Percentiles rank a stretch among this genome's conserved stretches.
Conservation (phyloP, 2,113 vertebrate species). For the Chinchilla lanigera region DNA sequence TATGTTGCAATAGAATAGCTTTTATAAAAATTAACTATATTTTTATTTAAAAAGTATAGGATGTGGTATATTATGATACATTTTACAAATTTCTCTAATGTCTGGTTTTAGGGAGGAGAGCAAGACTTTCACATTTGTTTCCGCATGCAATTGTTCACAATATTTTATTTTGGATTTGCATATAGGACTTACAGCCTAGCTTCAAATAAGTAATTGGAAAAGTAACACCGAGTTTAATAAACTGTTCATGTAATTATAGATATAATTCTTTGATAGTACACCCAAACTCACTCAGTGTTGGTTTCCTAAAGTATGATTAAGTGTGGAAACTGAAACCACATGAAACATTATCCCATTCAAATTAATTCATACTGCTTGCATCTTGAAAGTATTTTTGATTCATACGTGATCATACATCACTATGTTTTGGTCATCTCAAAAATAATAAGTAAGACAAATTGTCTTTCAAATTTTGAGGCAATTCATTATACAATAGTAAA, state of each 20-base stretch:
- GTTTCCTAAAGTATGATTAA: not conserved
- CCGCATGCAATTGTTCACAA: not conserved
- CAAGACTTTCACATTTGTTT: not conserved
- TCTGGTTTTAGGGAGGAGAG: not conserved
- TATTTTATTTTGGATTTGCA: not conserved
- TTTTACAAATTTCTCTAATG: not conserved
- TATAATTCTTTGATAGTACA: not conserved
- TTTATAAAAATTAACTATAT: not conserved
- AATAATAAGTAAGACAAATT: not conserved
- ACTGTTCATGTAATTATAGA: not conserved
- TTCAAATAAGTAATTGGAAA: not conserved
- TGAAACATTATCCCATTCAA: not conserved
- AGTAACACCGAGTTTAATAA: not conserved
- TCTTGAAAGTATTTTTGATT: not conserved
- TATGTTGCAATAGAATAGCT: not conserved
- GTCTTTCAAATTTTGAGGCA: not conserved
- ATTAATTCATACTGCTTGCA: not conserved
- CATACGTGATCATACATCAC: not conserved
- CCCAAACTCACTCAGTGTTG: not conserved
- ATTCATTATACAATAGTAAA: not conserved
- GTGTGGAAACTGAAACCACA: not conserved
- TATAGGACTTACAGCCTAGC: not conserved
- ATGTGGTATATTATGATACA: not conserved
- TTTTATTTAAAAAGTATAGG: not conserved
- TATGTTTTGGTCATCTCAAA: not conserved